Percentiles rank a stretch among this genome's conserved stretches.
phyloP scores from a whole-genome alignment of 2,797 vertebrate species.

The Cossypha caffra region DNA sequence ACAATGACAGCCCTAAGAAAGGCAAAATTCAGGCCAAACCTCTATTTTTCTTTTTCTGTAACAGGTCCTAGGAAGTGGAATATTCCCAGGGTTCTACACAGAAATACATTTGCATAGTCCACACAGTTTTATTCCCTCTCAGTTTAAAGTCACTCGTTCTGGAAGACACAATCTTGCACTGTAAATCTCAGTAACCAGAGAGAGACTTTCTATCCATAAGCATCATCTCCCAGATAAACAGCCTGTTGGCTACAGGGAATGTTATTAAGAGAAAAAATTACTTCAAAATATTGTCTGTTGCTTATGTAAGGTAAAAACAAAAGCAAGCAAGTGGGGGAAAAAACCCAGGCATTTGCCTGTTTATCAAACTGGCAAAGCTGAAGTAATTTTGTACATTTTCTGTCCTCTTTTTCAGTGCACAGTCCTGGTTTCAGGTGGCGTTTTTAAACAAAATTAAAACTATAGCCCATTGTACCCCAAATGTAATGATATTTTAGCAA shows the following conservation, averaged over 20 bases:
- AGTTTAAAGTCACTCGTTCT: background rate
- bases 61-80: background rate
- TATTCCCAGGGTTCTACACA: background rate
- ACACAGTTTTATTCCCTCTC: background rate
- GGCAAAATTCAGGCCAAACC: background rate
- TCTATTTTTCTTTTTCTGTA: background rate
- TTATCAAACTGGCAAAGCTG: background rate
- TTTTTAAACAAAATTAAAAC: background rate
- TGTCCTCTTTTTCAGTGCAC: background rate
- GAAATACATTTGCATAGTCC: background rate
- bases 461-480: background rate
- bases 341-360: background rate
- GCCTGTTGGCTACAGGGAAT: background rate
- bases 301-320: background rate
- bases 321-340: background rate
- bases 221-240: background rate
- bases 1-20: background rate
- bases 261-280: background rate
- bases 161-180: background rate
- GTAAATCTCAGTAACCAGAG: background rate
- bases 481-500: background rate
- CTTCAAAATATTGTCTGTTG: background rate
- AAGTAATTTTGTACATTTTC: background rate
- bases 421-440: background rate
- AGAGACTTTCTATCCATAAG: background rate